These are phyloP conservation scores for Phaedon cochleariae DNA, from an alignment of 2,888 invertebrate genomes.

Conservation along the genomic window DNA sequence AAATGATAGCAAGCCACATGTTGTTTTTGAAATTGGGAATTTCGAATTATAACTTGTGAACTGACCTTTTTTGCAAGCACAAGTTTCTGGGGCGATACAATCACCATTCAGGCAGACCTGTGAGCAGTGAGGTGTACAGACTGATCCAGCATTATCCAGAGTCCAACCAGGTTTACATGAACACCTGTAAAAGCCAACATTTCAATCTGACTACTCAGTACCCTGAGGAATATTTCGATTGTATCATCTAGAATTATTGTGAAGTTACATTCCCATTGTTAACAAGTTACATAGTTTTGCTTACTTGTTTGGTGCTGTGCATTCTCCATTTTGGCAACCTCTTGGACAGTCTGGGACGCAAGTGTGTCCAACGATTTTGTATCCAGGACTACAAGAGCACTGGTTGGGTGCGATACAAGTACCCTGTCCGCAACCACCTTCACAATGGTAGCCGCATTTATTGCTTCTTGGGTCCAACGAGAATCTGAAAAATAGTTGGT, in stretches of 20 bases:
- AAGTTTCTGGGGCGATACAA: conserved; percentile 59
- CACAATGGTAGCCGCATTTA: conserved; percentile 56
- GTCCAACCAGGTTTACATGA: conserved; percentile 61
- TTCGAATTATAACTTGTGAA: too few species aligned
- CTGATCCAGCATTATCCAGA: conserved; percentile 46
- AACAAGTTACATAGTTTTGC: background rate
- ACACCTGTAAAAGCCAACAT: conserved; percentile 57
- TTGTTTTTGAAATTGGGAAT: too few species aligned
- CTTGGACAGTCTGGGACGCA: conserved; percentile 59
- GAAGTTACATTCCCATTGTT: too few species aligned
- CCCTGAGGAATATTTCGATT: too few species aligned
- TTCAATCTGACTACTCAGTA: background rate
- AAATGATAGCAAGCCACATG: too few species aligned
- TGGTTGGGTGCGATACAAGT: conserved; percentile 63
- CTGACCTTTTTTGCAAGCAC: conserved; percentile 59
- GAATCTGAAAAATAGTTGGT: conserved; percentile 54
- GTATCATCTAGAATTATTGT: too few species aligned
- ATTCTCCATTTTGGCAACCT: conserved; percentile 65
- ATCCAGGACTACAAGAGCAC: conserved; percentile 64
- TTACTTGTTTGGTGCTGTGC: conserved; percentile 62
- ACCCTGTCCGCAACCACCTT: conserved; percentile 60
- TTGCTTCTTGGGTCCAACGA: conserved; percentile 57
- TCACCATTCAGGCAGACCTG: conserved; percentile 66
- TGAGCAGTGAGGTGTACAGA: conserved; percentile 61
- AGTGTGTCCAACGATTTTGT: conserved; percentile 46